These are phyloP conservation scores for Lophius piscatorius DNA, from an alignment of 2,113 vertebrate genomes.

Conservation along the genomic window DNA sequence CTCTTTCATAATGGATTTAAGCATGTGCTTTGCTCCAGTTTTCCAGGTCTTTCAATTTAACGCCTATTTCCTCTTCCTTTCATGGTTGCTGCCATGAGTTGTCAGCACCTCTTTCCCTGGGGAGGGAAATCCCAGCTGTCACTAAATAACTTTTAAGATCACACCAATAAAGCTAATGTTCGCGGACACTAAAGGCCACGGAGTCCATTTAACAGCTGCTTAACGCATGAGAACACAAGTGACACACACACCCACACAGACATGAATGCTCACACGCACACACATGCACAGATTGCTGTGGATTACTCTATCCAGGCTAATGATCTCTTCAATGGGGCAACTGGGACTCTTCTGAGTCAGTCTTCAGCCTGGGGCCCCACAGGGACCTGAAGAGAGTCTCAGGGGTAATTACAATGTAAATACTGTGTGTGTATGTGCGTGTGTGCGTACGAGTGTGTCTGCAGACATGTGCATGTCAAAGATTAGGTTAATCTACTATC, in stretches of 20 bases:
- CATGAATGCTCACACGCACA: conserved; percentile 12
- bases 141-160: conserved; percentile 79
- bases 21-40: conserved; percentile 33
- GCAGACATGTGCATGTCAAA: conserved; percentile 24
- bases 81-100: conserved; percentile 62
- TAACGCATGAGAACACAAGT: conserved; percentile 71
- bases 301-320: conserved; percentile 77
- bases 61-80: conserved; percentile 70
- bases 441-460: conserved; percentile 33
- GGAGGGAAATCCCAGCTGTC: conserved; percentile 78
- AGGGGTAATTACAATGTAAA: conserved; percentile 79
- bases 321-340: conserved; percentile 78
- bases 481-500: conserved; percentile 59
- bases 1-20: conserved; percentile 42
- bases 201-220: conserved; percentile 77
- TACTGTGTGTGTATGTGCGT: conserved; percentile 29
- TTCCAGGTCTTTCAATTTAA: conserved; percentile 71
- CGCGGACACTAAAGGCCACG: conserved; percentile 61
- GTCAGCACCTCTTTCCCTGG: conserved; percentile 55
- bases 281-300: conserved; percentile 52
- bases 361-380: conserved; percentile 69
- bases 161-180: conserved; percentile 76
- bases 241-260: conserved; percentile 40
- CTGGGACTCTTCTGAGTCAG: conserved; percentile 75
- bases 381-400: conserved; percentile 67